These are phyloP conservation scores for Drosophila cardini DNA, from an alignment of 1,140 invertebrate genomes.

Conservation along the genomic window DNA sequence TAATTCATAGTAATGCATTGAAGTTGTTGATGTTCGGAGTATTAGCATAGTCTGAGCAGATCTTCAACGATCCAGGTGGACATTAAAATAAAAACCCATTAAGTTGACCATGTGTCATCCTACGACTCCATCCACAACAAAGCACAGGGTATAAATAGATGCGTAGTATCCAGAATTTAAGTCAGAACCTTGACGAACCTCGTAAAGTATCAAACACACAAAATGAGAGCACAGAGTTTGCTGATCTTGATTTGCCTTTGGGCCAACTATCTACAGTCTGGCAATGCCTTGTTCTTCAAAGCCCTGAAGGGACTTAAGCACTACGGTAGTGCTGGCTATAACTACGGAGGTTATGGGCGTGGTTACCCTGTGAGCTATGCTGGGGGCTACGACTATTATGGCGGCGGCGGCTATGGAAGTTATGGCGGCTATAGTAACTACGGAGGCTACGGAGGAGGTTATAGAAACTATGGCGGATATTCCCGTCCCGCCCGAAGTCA, in stretches of 20 bases:
- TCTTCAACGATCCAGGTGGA: conserved; percentile 59
- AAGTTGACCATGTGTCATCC: conserved; percentile 69
- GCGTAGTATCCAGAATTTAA: conserved; percentile 43
- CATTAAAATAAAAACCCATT: conserved; percentile 58
- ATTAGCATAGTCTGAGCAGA: conserved; percentile 60
- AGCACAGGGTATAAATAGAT: conserved; percentile 71
- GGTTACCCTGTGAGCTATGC: conserved; percentile 4
- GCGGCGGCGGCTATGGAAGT: conserved; percentile 13
- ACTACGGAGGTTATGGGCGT: conserved; percentile 25
- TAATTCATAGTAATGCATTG: conserved; percentile 68
- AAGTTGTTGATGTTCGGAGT: conserved; percentile 39
- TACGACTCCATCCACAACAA: conserved; percentile 15
- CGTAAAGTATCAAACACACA: conserved; percentile 35
- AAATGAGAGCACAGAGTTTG: conserved; percentile 50
- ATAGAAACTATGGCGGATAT: conserved; percentile 1
- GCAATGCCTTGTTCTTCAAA: conserved; percentile 60
- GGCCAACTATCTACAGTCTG: conserved; percentile 39
- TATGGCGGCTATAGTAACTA: conserved; percentile 8
- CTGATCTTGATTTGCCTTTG: conserved; percentile 40
- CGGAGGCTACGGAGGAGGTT: conserved; percentile 1
- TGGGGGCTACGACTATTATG: too few species aligned
- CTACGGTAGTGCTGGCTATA: conserved; percentile 18
- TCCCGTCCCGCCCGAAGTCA: conserved; percentile 10
- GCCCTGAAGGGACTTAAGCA: conserved; percentile 40
- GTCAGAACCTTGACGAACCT: conserved; percentile 46